Conservation (phyloP, 1,140 invertebrate genomes). For the Lepidurus couesii region DNA sequence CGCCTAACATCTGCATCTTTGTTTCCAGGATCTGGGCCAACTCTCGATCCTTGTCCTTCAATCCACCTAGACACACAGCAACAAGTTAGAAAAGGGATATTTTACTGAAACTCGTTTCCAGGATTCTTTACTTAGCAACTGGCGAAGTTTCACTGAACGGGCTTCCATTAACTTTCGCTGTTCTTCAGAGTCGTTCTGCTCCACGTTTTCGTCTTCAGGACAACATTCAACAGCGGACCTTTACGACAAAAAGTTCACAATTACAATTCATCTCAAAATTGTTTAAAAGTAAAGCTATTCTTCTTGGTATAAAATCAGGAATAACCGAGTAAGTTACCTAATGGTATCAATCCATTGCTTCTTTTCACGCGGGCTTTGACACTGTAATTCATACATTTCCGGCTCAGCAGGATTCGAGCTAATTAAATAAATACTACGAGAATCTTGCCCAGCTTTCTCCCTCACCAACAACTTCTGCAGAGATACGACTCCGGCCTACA, state of each 20-base stretch:
- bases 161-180: conserved; percentile 61
- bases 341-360: conserved; percentile 81
- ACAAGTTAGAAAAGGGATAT: conserved; percentile 13
- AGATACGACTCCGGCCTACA: conserved; percentile 78
- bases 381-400: conserved; percentile 93
- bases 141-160: conserved; percentile 63
- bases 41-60: conserved; percentile 79
- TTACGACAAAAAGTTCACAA: conserved; percentile 52
- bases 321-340: conserved; percentile 52
- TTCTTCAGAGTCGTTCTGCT: conserved; percentile 60
- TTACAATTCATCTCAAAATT: conserved; percentile 47
- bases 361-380: conserved; percentile 79
- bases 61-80: conserved; percentile 50
- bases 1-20: conserved; percentile 75
- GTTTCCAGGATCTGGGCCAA: conserved; percentile 78
- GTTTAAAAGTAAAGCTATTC: conserved; percentile 51
- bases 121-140: conserved; percentile 56
- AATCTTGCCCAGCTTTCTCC: conserved; percentile 85
- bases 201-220: conserved; percentile 50
- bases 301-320: conserved; percentile 42
- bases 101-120: background rate
- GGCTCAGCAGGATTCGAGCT: conserved; percentile 72
- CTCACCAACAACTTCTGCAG: conserved; percentile 83
- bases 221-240: conserved; percentile 46
- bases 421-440: conserved; percentile 80